These are phyloP conservation scores for Gallinago jamesoni DNA, from an alignment of 2,113 vertebrate genomes.

Conservation along the genomic window DNA sequence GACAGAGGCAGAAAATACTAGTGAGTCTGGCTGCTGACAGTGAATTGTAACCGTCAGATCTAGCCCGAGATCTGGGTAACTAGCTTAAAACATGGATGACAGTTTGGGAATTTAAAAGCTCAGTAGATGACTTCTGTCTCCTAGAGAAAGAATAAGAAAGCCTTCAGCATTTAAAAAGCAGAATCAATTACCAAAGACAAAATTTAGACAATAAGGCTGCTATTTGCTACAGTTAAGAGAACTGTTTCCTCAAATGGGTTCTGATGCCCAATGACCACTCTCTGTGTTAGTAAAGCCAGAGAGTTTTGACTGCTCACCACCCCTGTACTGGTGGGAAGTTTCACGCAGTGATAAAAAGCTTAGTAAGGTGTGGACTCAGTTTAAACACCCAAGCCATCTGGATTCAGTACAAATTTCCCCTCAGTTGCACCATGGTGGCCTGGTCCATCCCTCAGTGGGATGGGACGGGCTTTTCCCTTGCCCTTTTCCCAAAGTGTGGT, in stretches of 20 bases:
- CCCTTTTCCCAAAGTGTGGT: neutral
- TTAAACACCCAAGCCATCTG: neutral
- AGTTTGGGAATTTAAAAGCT: neutral
- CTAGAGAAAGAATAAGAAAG: neutral
- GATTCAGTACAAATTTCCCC: neutral
- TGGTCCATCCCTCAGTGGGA: neutral
- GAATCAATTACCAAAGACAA: neutral
- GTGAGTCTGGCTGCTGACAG: neutral
- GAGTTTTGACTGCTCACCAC: neutral
- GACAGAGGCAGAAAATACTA: neutral
- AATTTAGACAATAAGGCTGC: neutral
- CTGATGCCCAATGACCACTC: neutral
- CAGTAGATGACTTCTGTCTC: neutral
- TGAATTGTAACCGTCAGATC: neutral
- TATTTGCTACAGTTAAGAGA: neutral
- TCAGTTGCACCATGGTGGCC: neutral
- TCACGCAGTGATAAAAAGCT: neutral
- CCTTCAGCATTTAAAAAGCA: neutral
- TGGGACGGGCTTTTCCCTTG: neutral
- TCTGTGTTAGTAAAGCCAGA: neutral
- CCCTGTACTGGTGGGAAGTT: rapidly evolving
- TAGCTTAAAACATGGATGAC: neutral
- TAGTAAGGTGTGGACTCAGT: neutral
- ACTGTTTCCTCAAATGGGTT: neutral
- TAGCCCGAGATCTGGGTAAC: neutral